These are phyloP conservation scores for Calephelis nemesis DNA, from an alignment of 1,140 invertebrate species.

Conservation along the genomic window DNA sequence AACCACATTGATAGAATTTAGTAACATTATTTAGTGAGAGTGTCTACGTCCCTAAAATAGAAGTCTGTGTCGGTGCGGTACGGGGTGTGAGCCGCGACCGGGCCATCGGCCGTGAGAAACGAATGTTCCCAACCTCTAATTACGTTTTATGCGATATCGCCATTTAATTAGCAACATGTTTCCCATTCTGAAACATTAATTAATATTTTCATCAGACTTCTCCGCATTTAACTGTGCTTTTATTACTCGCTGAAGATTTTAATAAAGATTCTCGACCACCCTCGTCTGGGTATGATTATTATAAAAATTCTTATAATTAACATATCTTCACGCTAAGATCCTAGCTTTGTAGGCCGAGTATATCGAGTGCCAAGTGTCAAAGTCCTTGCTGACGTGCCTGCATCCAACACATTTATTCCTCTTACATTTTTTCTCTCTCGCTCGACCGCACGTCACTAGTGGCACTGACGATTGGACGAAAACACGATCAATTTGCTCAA, in stretches of 20 bases:
- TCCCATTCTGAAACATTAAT: constrained; percentile 77
- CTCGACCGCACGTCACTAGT: too few relatives aligned
- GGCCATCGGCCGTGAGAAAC: constrained; percentile 66
- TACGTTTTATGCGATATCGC: constrained; percentile 77
- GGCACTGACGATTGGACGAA: too few relatives aligned
- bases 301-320: constrained; percentile 47
- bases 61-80: constrained; percentile 21
- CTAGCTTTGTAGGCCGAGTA: too few relatives aligned
- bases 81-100: constrained; percentile 39
- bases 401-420: too few relatives aligned
- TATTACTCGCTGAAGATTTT: constrained; percentile 76
- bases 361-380: too few relatives aligned
- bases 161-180: constrained; percentile 78
- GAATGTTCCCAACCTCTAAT: constrained; percentile 73
- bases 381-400: too few relatives aligned
- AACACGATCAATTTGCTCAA: too few relatives aligned
- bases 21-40: too few relatives aligned
- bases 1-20: too few relatives aligned
- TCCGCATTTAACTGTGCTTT: constrained; percentile 76
- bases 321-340: too few relatives aligned
- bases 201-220: constrained; percentile 77
- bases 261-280: constrained; percentile 77
- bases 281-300: constrained; percentile 65
- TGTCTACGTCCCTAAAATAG: too few relatives aligned
- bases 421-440: too few relatives aligned